Evolutionary conservation across 1,140 invertebrate species (phyloP).

Genomic region (Odontomachus brunneus): DNA sequence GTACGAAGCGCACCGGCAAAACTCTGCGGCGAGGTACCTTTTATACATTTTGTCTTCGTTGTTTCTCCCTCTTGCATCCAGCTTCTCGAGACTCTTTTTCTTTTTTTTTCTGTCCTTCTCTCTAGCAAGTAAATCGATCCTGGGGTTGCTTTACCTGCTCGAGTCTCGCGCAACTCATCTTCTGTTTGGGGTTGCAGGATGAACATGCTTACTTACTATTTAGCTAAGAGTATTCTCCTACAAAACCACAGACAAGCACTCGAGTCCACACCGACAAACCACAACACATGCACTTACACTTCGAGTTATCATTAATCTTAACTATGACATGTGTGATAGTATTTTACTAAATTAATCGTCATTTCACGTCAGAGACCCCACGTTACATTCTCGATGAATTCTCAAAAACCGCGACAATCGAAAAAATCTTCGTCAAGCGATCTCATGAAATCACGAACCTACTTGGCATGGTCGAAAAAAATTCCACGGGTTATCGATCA

Average conservation of each 20-base stretch:
- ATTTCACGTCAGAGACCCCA: no score
- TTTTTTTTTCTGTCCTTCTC: no score
- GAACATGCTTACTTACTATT: slow-evolving; percentile 14
- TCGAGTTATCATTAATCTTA: slow-evolving; percentile 1
- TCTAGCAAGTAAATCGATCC: slow-evolving; percentile 16
- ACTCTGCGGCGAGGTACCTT: neutral
- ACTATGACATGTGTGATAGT: neutral
- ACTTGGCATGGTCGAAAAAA: no score
- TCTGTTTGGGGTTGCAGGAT: slow-evolving; percentile 55
- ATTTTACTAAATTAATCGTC: no score
- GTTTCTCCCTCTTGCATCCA: slow-evolving; percentile 49
- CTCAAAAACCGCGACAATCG: no score
- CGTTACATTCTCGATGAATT: neutral
- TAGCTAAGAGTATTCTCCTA: slow-evolving; percentile 9
- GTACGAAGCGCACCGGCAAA: neutral
- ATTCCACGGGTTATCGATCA: no score
- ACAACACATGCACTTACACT: neutral
- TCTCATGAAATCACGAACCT: no score
- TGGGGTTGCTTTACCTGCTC: slow-evolving; percentile 26
- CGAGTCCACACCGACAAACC: neutral
- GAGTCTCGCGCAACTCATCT: neutral
- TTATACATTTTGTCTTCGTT: slow-evolving; percentile 1
- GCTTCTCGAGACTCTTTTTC: slow-evolving; percentile 55
- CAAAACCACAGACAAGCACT: neutral
- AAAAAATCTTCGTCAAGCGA: no score